phyloP scores from a whole-genome alignment of 1,140 invertebrate genomes.

The Babylonia areolata region DNA sequence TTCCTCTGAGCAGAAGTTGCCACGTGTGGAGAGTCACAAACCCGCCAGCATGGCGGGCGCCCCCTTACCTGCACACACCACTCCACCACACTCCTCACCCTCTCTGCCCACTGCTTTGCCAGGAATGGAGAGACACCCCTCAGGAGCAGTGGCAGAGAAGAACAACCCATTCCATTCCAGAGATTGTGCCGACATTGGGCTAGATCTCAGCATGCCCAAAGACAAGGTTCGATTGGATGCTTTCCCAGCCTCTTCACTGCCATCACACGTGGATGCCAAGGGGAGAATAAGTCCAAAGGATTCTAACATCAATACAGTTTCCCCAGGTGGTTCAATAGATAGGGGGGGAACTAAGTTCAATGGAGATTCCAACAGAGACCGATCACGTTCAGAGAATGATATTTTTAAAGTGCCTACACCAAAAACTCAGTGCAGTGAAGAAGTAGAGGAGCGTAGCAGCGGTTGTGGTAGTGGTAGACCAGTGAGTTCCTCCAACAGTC shows the following conservation, averaged over 20 bases:
- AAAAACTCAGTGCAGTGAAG: conserved; percentile 39
- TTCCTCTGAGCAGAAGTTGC: conserved; percentile 2
- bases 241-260: not conserved
- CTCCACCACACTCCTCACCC: not conserved
- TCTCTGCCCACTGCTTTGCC: not conserved
- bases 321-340: not conserved
- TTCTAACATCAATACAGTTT: not conserved
- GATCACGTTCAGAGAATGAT: conserved; percentile 39
- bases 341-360: conserved; percentile 41
- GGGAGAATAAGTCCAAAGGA: conserved; percentile 37
- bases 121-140: not conserved
- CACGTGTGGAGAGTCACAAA: conserved; percentile 10
- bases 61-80: conserved; percentile 4
- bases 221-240: not conserved
- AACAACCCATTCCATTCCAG: not conserved
- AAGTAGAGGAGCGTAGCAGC: not conserved
- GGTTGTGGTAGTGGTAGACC: not conserved
- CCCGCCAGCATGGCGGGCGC: not conserved
- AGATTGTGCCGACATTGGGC: conserved; percentile 13
- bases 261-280: not conserved
- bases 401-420: conserved; percentile 57
- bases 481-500: conserved; percentile 39
- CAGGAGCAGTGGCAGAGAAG: conserved; percentile 17
- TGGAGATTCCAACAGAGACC: conserved; percentile 38
- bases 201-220: conserved; percentile 36